A percentile compares a stretch with the other conserved stretches of the same genome.
Conservation (phyloP, 2,113 vertebrate species). For the Calypte anna region DNA sequence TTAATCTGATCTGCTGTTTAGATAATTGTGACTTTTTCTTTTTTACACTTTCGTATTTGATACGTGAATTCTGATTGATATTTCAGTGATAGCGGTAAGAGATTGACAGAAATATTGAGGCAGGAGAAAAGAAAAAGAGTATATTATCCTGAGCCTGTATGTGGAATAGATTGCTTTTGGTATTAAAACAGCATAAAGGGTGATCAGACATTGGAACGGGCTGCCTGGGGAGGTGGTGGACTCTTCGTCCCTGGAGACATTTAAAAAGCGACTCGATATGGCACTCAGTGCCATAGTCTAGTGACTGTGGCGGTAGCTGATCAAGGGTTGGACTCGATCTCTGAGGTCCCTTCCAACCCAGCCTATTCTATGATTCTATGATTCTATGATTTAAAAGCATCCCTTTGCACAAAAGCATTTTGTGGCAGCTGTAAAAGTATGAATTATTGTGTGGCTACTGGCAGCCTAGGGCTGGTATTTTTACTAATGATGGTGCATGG, state of each 20-base stretch:
- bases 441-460: background rate
- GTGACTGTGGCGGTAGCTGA: too few species aligned
- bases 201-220: too few species aligned
- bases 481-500: background rate
- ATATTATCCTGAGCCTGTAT: background rate
- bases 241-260: too few species aligned
- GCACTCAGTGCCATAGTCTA: too few species aligned
- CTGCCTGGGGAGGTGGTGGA: too few species aligned
- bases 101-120: background rate
- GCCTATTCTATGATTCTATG: too few species aligned
- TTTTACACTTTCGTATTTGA: background rate
- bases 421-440: background rate
- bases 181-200: background rate
- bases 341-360: too few species aligned
- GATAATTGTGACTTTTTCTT: background rate
- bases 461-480: background rate
- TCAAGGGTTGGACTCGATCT: too few species aligned
- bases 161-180: background rate
- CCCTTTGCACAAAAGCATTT: too few species aligned
- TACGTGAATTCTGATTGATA: background rate
- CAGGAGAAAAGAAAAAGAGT: background rate
- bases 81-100: background rate
- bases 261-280: too few species aligned
- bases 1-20: background rate
- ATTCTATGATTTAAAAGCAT: too few species aligned